Conservation (phyloP, 2,888 invertebrate species). For the Pseudoips prasinana region DNA sequence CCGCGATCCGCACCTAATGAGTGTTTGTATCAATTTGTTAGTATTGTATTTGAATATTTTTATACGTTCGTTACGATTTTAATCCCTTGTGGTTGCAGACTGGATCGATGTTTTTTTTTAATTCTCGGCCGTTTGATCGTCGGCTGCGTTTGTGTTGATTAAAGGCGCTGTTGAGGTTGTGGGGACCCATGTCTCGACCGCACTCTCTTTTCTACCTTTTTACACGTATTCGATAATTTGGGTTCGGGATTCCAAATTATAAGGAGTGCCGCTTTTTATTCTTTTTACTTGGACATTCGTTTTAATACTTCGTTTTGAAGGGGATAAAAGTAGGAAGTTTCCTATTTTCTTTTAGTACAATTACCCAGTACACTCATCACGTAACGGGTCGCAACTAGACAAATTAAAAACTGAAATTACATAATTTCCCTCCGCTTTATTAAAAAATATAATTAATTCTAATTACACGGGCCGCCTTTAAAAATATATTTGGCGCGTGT, state of each 20-base stretch:
- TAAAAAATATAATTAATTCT: constrained; percentile 42
- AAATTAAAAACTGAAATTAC: constrained; percentile 19
- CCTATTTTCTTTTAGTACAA: constrained; percentile 7
- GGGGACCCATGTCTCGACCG: constrained; percentile 38
- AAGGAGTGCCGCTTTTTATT: neutral
- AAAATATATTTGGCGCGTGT: constrained; percentile 42
- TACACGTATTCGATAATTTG: constrained; percentile 28
- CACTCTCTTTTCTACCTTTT: constrained; percentile 34
- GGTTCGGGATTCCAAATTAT: constrained; percentile 12
- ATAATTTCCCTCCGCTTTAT: constrained; percentile 17
- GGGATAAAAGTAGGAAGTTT: neutral
- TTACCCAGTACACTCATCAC: constrained; percentile 2
- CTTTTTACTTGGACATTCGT: too few species aligned
- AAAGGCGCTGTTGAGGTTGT: constrained; percentile 58
- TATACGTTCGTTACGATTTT: constrained; percentile 79
- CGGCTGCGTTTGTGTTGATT: constrained; percentile 64
- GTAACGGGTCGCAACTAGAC: constrained; percentile 14
- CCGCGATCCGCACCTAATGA: constrained; percentile 77
- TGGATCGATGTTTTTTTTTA: constrained; percentile 72
- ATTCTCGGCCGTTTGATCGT: constrained; percentile 69
- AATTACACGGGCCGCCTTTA: constrained; percentile 47
- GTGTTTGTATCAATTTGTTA: constrained; percentile 83
- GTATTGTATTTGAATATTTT: constrained; percentile 82
- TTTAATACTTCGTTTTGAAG: neutral
- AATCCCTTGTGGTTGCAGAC: constrained; percentile 71